Base-by-base conservation (phyloP, 2,113 vertebrate species). In the Patagioenas fasciata region DNA sequence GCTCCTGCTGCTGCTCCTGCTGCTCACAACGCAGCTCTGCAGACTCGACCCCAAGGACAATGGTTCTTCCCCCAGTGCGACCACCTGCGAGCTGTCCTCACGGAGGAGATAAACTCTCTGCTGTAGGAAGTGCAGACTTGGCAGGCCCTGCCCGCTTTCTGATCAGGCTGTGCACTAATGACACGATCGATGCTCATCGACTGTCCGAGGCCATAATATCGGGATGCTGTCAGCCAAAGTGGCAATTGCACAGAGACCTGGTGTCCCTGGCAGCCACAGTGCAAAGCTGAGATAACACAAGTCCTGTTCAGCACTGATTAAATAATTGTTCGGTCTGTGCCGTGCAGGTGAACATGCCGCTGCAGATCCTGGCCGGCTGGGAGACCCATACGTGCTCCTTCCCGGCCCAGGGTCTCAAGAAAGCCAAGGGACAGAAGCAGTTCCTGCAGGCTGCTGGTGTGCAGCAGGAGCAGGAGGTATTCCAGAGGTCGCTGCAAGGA, bases 331-430 rank as follows among this genome's bases (percentile, higher is more conserved):
- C 1, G 2, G 36, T 13, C 60, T 32, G n/a, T 40, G 73, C 57
- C 4, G 0, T 0, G 23, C 11, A 0, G 19, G 66, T 14, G 53
- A 32, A 67, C 6, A 9, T 72, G 60, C 48, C 0, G 9, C 91
- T 73, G 50, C 50, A 3, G 9, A n/a, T 36, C 6, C 0, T 3
- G 64, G 53, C 75, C 10, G 1, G 6, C 53, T 7, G 36, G 9
- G 44, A 47, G 44, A 47, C 18, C 44, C 18, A 10, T 47, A 47
- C 8, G 0, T 1, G 1, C 75, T 75, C 48, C 62, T 24, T 67
- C 80, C 64, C 5, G 29, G 44, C 42, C 5, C 3, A 14, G 31
- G 6, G 1, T 17, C 36, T n/a, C 2, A 42, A 32, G 1, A 0
- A 34, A 25, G 24, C 2, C 0, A 48, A 15, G 54, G 28, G 70